Evolutionary conservation across 1,140 invertebrate species (phyloP), one percentile per base, ranked within the genome.

Genomic region (Leptopilina clavipes): DNA sequence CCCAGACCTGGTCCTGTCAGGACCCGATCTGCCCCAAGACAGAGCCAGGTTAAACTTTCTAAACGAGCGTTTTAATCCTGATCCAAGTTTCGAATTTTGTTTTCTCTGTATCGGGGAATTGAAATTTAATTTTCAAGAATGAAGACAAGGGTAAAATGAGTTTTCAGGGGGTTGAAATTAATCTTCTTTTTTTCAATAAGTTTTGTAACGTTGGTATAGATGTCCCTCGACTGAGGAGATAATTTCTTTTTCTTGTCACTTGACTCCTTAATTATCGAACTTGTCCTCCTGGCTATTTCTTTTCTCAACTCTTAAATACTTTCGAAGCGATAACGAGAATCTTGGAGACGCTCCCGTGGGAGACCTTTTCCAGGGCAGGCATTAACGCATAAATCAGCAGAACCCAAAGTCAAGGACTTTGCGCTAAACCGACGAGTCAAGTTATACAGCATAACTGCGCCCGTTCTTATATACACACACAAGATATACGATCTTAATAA

Each of bases 371-470:
- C 25, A 65, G 56, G 22, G 22, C 12, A 31, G 19, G 56, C 56
- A 65, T 65, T 65, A 25, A 65, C 56, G 22, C 56, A 25, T 65
- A 65, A 65, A 65, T 65, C 56, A 65, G 25, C 56, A 65, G 22
- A 65, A 65, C 56, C 56, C 56, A 65, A 65, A 65, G 56, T 25
- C 56, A 65, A 65, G 56, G 56, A 65, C 56, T 31, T 59, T 59
- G 54, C 19, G 2, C 9, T 40, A 40, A 10, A 59, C 54, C 54
- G 52, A 56, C 17, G 6, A 56, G 52, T 56, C 52, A 25, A 59
- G 54, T 59, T 59, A 59, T 59, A 59, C 22, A 59, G 52, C 52
- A 59, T 22, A 59, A 59, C 18, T 59, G 25, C 1, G 1, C 25
- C 1, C 56, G 22, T 31, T n/a, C 19, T 31, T 65, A 18, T n/a